phyloP scores from a whole-genome alignment of 2,888 invertebrate genomes.

The Torymus auratus region DNA sequence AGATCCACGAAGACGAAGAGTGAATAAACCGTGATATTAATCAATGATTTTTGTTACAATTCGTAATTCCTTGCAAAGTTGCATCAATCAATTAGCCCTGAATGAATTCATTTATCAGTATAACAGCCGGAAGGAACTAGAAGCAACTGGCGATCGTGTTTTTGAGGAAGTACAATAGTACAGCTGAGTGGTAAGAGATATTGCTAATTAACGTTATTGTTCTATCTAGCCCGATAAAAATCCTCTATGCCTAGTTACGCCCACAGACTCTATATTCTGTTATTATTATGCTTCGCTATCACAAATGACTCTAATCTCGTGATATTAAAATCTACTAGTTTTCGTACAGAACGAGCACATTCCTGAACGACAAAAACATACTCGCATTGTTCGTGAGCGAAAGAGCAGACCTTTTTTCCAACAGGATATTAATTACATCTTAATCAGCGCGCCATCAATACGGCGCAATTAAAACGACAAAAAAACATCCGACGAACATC shows the following conservation, averaged over 20 bases:
- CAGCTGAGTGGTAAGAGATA: constrained; percentile 15
- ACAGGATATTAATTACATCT: background rate
- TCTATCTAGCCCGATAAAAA: constrained; percentile 33
- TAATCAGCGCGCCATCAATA: background rate
- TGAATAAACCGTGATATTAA: too few species aligned
- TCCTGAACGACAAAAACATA: too few species aligned
- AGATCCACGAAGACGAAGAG: too few species aligned
- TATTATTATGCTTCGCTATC: too few species aligned
- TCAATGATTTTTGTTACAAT: too few species aligned
- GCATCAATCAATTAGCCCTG: too few species aligned
- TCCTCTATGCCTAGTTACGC: background rate
- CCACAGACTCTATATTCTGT: background rate
- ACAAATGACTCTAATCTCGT: too few species aligned
- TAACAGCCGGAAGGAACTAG: background rate
- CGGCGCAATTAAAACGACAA: constrained; percentile 4
- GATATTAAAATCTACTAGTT: too few species aligned
- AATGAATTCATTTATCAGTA: background rate
- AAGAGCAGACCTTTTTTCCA: too few species aligned
- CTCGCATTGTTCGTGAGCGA: too few species aligned
- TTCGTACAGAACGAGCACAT: too few species aligned
- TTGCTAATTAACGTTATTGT: constrained; percentile 31
- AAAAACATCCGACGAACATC: background rate
- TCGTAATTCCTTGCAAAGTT: too few species aligned
- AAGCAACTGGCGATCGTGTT: background rate
- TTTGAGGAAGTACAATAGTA: constrained; percentile 4